A percentile compares a stretch with the other conserved stretches of the same genome.
These are phyloP conservation scores for Drosophila algonquin DNA, from an alignment of 2,888 invertebrate genomes.

Conservation along the genomic window DNA sequence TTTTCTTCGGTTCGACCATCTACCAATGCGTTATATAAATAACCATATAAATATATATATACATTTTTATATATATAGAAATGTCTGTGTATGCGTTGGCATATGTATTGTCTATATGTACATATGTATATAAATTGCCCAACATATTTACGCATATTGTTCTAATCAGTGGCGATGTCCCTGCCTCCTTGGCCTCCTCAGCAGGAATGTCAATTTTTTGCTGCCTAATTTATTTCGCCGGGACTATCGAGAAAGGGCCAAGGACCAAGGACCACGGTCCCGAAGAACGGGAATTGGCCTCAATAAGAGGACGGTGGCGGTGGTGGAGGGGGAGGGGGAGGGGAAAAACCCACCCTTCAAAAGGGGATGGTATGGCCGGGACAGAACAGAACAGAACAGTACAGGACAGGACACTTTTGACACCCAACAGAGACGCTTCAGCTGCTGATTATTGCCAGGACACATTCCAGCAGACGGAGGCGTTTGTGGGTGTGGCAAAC, in stretches of 20 bases:
- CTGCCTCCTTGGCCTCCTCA: slow-evolving; percentile 38
- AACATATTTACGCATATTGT: slow-evolving; percentile 75
- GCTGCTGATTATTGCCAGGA: slow-evolving; percentile 82
- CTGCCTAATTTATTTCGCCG: slow-evolving; percentile 72
- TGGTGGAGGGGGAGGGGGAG: neutral
- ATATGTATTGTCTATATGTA: slow-evolving; percentile 4
- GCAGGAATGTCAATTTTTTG: slow-evolving; percentile 73
- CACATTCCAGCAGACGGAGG: slow-evolving; percentile 74
- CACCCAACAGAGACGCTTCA: slow-evolving; percentile 67
- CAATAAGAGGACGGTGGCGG: neutral
- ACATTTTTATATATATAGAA: neutral
- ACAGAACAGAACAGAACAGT: no score
- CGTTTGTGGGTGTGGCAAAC: slow-evolving; percentile 42
- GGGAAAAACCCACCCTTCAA: slow-evolving; percentile 14
- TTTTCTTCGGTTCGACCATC: slow-evolving; percentile 45
- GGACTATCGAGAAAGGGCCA: slow-evolving; percentile 30
- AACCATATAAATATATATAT: slow-evolving; percentile 43
- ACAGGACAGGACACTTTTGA: slow-evolving; percentile 57
- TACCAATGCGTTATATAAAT: slow-evolving; percentile 67
- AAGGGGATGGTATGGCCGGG: slow-evolving; percentile 16
- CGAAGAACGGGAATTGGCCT: neutral
- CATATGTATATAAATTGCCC: slow-evolving; percentile 41
- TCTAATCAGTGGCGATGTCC: slow-evolving; percentile 68
- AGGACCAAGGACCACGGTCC: neutral
- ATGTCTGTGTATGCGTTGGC: slow-evolving; percentile 4